Evolutionary conservation across 2,113 vertebrate genomes (phyloP), one percentile per base, ranked within the genome.

Genomic region (Himantopus leucocephalus): DNA sequence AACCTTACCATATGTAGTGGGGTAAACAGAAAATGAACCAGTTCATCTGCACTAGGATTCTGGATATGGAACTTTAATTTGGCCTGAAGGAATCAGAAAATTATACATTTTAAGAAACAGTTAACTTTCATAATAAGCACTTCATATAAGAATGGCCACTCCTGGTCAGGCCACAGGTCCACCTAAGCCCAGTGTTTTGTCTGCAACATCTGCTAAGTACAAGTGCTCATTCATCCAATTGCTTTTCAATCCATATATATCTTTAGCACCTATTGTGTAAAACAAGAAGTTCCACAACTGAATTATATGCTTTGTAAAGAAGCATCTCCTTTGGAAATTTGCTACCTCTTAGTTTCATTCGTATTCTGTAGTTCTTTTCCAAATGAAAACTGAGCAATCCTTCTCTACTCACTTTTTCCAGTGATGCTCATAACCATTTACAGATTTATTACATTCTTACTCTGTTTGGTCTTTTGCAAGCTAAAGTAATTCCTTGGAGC

Each of bases 1-100:
- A 96, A 66, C 18, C 98, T 98, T 94, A 99, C 99, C 99, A 99
- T 99, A 81, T 98, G 98, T 73, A 99, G 98, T 4, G 99, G 99
- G 5, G 98, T 98, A 89, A 99, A 99, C 34, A 99, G 98, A 97
- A 99, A 99, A 94, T 99, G 99, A 39, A 99, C 97, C 95, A 99
- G 96, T 56, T 99, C 99, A 29, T 98, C 81, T 34, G 99, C 99
- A 60, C 99, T 99, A 1, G 99, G 99, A 94, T 99, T 99, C 97
- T 99, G 99, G 96, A 99, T 99, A 83, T 99, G 99, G 30, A 98
- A 97, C 92, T 98, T 99, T 86, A 99, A 91, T 88, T 99, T 99
- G 43, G 98, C 99, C 99, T 99, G 96, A 48, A 96, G 75, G 63
- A 85, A 87, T 3, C 22, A 47, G 24, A 92, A 91, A 96, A 85